These are phyloP conservation scores for Zootoca vivipara DNA, from an alignment of 2,113 vertebrate genomes.

Conservation along the genomic window DNA sequence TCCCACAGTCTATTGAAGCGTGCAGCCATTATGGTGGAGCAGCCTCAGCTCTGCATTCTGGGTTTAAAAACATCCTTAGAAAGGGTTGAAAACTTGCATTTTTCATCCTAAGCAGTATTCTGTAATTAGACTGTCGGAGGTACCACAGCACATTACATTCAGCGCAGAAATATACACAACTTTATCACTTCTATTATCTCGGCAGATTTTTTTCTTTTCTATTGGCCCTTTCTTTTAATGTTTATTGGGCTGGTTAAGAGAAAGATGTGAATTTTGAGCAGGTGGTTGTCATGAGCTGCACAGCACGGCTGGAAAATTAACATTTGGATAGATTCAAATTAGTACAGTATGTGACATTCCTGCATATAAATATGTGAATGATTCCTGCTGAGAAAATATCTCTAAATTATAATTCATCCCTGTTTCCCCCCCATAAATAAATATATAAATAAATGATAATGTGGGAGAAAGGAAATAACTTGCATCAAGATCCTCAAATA, in stretches of 20 bases:
- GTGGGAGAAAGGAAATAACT: not conserved
- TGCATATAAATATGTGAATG: constrained; percentile 21
- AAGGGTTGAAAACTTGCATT: constrained; percentile 33
- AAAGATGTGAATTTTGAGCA: constrained; percentile 47
- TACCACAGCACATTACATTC: constrained; percentile 23
- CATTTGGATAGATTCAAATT: constrained; percentile 35
- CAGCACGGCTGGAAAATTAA: constrained; percentile 40
- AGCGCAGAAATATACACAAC: constrained; percentile 38
- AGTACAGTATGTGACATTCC: constrained; percentile 21
- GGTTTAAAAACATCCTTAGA: constrained; percentile 17
- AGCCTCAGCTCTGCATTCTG: not conserved
- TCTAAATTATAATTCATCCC: constrained; percentile 12
- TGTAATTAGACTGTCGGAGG: constrained; percentile 32
- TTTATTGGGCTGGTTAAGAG: constrained; percentile 30
- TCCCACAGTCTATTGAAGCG: not conserved
- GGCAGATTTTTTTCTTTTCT: not conserved
- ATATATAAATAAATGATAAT: constrained; percentile 19
- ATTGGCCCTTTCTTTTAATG: constrained; percentile 38
- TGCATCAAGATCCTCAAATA: constrained; percentile 19
- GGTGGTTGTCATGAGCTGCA: constrained; percentile 26
- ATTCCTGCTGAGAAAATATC: constrained; percentile 21
- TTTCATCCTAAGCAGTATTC: constrained; percentile 38
- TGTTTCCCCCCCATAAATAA: not conserved
- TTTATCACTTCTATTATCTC: constrained; percentile 23
- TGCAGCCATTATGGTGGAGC: not conserved